Evolutionary conservation across 1,140 invertebrate species (phyloP), one percentile per base, ranked within the genome.

Genomic region (Bombus confusus): DNA sequence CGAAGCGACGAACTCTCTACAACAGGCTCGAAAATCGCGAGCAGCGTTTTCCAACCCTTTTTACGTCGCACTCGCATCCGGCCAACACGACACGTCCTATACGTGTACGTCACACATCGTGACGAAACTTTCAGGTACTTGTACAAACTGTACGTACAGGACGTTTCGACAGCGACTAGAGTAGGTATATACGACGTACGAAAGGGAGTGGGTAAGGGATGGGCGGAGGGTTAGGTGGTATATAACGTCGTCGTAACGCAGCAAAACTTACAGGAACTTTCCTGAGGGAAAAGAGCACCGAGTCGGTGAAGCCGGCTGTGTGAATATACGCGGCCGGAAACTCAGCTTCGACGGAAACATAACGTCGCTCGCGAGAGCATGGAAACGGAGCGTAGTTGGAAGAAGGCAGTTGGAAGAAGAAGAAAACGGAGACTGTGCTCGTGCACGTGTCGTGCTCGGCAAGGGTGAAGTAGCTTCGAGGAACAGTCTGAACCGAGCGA

Each of bases 51-150:
- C 37, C 15, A 28, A 25, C 62, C 41, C 41, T 83, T 83, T 77
- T 83, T 83, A 25, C 73, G 31, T 31, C 52, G 72, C 64, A 15
- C 34, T 57, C 62, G 69, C 52, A 47, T 52, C 39, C 28, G 83
- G 57, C 37, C 41, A 39, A 57, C 43, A 22, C 82, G 62, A 80
- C 77, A 69, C 71, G 72, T 77, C 41, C 77, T 28, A 66, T 43
- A 43, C 28, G 34, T 79, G 22, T 47, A 79, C 80, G 80, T 80
- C 74, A 75, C 77, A 75, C 80, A 68, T 75, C 86, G 84, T 86
- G 79, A 91, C 84, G 85, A 93, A 94, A 93, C 86, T 94, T 74
- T 93, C 80, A 85, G 76, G 88, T 91, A 91, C 88, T 92, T 93
- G 91, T 92, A 91, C 90, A 94, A 94, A 94, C 90, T 92, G 88